phyloP scores from a whole-genome alignment of 2,797 vertebrate species.

The Fringilla coelebs region DNA sequence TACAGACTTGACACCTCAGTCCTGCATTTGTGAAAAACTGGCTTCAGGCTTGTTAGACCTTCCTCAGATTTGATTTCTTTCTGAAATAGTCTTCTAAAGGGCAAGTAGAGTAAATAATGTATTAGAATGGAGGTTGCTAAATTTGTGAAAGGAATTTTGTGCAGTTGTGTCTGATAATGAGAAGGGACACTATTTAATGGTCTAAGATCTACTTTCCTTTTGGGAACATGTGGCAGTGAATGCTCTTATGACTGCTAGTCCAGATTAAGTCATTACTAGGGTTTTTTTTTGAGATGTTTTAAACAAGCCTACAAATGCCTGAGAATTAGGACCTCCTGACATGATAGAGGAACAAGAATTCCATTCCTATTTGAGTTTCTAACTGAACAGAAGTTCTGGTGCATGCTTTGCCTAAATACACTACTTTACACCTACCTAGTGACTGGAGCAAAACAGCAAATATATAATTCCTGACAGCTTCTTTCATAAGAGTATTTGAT shows the following conservation, averaged over 20 bases:
- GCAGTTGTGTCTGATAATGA: background rate
- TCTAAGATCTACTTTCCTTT: background rate
- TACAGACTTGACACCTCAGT: background rate
- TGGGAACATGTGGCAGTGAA: background rate
- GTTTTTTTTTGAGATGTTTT: background rate
- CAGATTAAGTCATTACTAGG: background rate
- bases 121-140: background rate
- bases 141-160: background rate
- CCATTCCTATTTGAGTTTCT: background rate
- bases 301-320: background rate
- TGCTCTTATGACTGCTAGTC: background rate
- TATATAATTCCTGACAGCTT: background rate
- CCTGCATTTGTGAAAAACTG: background rate
- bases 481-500: background rate
- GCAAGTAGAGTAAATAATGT: background rate
- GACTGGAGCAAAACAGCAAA: background rate
- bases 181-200: background rate
- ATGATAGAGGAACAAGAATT: background rate
- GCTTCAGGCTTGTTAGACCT: background rate
- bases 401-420: background rate
- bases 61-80: background rate
- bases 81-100: background rate
- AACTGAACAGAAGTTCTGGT: background rate
- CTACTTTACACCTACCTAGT: background rate
- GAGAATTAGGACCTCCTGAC: background rate